These are phyloP conservation scores for Oncorhynchus clarkii DNA, from an alignment of 2,113 vertebrate species.

Conservation along the genomic window DNA sequence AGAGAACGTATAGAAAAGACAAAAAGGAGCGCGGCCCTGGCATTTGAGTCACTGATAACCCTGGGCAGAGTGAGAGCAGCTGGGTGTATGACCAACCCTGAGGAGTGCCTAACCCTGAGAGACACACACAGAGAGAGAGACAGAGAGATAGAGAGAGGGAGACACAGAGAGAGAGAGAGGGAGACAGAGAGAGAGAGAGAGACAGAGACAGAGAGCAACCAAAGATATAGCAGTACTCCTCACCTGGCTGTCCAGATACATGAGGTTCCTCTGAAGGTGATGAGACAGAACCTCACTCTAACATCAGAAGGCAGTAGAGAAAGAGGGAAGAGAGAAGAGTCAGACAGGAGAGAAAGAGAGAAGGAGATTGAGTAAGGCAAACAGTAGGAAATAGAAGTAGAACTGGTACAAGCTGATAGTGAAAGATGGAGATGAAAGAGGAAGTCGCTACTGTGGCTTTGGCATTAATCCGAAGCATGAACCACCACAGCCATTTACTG, in stretches of 20 bases:
- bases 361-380: not conserved
- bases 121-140: not conserved
- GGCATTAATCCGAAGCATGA: not conserved
- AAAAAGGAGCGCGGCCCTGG: not conserved
- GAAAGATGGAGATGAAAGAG: not conserved
- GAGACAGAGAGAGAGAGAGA: too few species aligned
- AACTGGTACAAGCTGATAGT: not conserved
- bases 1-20: not conserved
- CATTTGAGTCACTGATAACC: too few species aligned
- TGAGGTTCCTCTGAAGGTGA: constrained; percentile 97
- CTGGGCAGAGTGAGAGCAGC: not conserved
- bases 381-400: not conserved
- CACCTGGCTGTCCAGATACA: constrained; percentile 98
- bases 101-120: not conserved
- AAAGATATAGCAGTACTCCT: constrained; percentile 56
- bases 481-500: too few species aligned
- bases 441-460: not conserved
- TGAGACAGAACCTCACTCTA: constrained; percentile 97
- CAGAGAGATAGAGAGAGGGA: too few species aligned
- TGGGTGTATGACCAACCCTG: not conserved
- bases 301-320: constrained; percentile 64
- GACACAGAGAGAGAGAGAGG: too few species aligned
- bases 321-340: constrained; percentile 54
- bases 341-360: constrained; percentile 27
- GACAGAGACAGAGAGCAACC: not conserved